A percentile compares a stretch with the other conserved stretches of the same genome.
These are phyloP conservation scores for Orussus abietinus DNA, from an alignment of 1,140 invertebrate species.

Conservation along the genomic window DNA sequence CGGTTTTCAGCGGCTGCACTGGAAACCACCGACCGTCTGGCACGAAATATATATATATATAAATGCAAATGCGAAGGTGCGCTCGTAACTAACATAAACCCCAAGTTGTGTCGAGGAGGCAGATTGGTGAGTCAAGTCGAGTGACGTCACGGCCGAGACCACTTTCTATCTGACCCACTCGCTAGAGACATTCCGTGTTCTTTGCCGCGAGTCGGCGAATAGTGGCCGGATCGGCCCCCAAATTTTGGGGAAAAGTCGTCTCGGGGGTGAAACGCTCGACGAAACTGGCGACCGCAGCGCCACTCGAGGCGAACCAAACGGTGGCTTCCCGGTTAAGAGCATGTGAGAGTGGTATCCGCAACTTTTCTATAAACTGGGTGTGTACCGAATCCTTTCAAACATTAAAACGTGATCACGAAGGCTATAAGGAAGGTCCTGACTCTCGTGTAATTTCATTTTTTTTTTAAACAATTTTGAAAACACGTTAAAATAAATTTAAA, in stretches of 20 bases:
- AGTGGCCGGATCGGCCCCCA: background rate
- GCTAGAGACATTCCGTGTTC: constrained; percentile 12
- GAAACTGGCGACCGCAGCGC: background rate
- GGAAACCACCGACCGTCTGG: background rate
- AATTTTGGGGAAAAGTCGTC: background rate
- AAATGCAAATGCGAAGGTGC: constrained; percentile 2
- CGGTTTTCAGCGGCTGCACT: constrained; percentile 1
- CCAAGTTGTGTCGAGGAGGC: constrained; percentile 1
- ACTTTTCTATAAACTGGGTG: constrained; percentile 9
- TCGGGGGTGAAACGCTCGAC: background rate
- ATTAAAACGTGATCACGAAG: no score
- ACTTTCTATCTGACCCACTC: constrained; percentile 15
- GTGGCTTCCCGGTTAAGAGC: constrained; percentile 9
- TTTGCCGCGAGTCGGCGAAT: background rate
- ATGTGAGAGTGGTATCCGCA: background rate
- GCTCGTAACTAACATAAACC: background rate
- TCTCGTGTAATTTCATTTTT: no score
- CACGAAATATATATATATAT: background rate
- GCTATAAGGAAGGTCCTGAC: no score
- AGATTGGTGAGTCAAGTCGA: constrained; percentile 11
- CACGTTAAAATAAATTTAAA: no score
- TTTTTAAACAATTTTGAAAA: no score
- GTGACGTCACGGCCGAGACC: constrained; percentile 9
- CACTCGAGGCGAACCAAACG: no score
- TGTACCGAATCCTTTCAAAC: constrained; percentile 11